Base-by-base conservation (phyloP, 2,888 invertebrate genomes). In the Drosophila trichaetosa region DNA sequence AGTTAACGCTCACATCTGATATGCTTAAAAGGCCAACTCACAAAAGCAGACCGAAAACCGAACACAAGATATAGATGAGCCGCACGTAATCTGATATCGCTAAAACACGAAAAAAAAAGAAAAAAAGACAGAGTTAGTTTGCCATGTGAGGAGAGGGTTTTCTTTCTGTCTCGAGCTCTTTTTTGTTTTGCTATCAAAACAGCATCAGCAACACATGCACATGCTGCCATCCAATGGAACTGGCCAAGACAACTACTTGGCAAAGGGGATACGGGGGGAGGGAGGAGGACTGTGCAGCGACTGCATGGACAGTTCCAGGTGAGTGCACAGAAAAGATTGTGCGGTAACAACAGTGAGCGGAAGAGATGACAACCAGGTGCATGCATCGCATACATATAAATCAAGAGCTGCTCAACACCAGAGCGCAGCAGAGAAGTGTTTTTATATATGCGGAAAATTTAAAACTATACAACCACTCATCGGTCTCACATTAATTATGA, bases 51-150 rank as follows among this genome's bases (percentile, higher is more conserved):
- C 60, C 77, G 69, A 75, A 83, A 53, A 62, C 73, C 57, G 49
- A 73, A 70, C 68, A 48, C 56, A 59, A 72, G 83, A 79, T 80
- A 81, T 66, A 75, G 76, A 76, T 76, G 62, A 64, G 69, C 76
- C 65, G 79, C 88, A 83, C 70, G 89, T 83, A 90, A 86, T 86
- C 90, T 79, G 86, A 86, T 88, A 86, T 86, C 62, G 78, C 56
- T 70, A 61, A 64, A 65, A 66, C 57, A 56, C 63, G 33, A 42
- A 60, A 66, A 68, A 46, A 70, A 63, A 2, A 2, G 0, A 54
- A 64, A 63, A 31, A 63, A 49, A 71, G 33, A 10, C 63, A 66
- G 46, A 65, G 64, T 61, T 54, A 34, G 65, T 65, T 76, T 68
- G 88, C 85, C 86, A 82, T 88, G 71, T 83, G 82, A 62, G 89